Conservation (phyloP, 2,113 vertebrate genomes). For the Nothoprocta perdicaria region DNA sequence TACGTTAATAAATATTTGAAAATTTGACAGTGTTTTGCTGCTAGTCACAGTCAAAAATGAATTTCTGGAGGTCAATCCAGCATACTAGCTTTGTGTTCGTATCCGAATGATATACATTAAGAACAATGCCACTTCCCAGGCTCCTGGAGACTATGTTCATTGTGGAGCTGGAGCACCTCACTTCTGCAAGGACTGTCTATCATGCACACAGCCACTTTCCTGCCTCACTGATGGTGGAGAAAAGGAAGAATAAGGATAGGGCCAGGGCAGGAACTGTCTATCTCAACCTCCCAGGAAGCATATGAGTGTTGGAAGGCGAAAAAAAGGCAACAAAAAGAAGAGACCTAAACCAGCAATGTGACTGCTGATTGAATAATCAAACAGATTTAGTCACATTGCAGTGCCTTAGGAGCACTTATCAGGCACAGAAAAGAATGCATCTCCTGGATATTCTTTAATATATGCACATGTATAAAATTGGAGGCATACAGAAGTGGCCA, state of each 20-base stretch:
- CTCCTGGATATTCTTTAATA: not conserved
- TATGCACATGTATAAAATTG: not conserved
- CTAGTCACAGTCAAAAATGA: constrained; percentile 52
- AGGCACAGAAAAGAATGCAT: not conserved
- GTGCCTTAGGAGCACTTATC: not conserved
- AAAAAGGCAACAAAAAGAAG: not conserved
- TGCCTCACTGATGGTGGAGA: not conserved
- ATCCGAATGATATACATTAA: constrained; percentile 16
- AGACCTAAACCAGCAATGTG: not conserved
- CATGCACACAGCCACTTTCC: not conserved
- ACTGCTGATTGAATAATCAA: not conserved
- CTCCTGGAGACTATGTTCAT: not conserved
- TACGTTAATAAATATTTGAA: constrained; percentile 47
- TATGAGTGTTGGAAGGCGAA: not conserved
- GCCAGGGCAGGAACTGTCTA: not conserved
- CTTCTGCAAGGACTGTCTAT: not conserved
- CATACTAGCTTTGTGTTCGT: constrained; percentile 23
- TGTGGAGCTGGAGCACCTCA: not conserved
- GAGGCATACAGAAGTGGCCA: not conserved
- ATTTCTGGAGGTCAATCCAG: constrained; percentile 30
- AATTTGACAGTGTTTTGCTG: constrained; percentile 49
- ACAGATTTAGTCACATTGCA: not conserved
- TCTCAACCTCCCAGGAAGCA: not conserved
- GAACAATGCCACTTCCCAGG: not conserved
- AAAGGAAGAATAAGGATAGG: not conserved